These are phyloP conservation scores for Saxidomus purpurata DNA, from an alignment of 1,140 invertebrate genomes.

Conservation along the genomic window DNA sequence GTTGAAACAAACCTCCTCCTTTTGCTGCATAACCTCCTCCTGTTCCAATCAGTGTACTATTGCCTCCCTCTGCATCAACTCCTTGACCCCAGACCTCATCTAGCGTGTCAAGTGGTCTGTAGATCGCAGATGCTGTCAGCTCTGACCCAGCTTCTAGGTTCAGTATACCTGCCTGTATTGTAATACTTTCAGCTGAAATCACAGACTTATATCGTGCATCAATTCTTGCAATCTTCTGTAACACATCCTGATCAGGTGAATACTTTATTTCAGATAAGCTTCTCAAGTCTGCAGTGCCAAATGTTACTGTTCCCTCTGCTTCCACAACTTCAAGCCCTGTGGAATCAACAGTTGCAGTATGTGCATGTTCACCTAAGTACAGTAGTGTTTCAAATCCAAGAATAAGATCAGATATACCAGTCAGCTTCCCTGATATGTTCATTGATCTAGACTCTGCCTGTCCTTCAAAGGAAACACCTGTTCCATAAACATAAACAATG, in stretches of 20 bases:
- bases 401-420: slow-evolving; percentile 73
- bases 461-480: slow-evolving; percentile 65
- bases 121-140: slow-evolving; percentile 73
- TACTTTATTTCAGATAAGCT: slow-evolving; percentile 75
- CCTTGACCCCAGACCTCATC: slow-evolving; percentile 73
- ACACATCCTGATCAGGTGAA: slow-evolving; percentile 72
- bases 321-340: slow-evolving; percentile 32
- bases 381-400: slow-evolving; percentile 73
- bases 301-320: slow-evolving; percentile 65
- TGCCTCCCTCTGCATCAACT: slow-evolving; percentile 8
- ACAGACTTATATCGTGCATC: slow-evolving; percentile 74
- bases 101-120: slow-evolving; percentile 74
- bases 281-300: slow-evolving; percentile 77
- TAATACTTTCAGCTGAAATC: slow-evolving; percentile 78
- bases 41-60: neutral
- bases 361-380: slow-evolving; percentile 69
- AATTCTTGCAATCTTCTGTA: slow-evolving; percentile 71
- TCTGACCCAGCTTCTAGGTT: slow-evolving; percentile 78
- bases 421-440: slow-evolving; percentile 71
- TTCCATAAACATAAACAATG: slow-evolving; percentile 76
- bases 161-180: slow-evolving; percentile 67
- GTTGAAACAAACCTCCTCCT: slow-evolving; percentile 11
- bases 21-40: slow-evolving; percentile 16
- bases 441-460: slow-evolving; percentile 72
- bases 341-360: slow-evolving; percentile 71